Evolutionary conservation across 2,113 vertebrate species (phyloP).

Genomic region (Pogona vitticeps): DNA sequence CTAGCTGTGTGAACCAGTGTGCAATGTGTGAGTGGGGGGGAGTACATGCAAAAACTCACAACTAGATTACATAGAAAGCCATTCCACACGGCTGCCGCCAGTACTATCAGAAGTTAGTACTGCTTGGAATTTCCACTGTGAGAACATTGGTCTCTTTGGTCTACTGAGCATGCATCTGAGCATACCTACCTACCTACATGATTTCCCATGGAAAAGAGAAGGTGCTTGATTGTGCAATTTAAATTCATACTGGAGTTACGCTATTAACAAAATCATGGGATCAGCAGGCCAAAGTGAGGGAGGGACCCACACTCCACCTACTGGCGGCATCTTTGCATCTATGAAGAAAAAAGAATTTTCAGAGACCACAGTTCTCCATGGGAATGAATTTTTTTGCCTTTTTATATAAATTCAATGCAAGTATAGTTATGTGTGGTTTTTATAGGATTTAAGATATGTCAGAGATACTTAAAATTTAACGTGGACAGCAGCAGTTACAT

Average conservation of each 20-base stretch:
- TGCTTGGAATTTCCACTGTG: neutral
- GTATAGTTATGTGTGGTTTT: neutral
- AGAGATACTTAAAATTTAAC: neutral
- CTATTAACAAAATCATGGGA: neutral
- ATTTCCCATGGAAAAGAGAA: neutral
- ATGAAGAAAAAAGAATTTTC: neutral
- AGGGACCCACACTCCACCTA: neutral
- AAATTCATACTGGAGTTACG: neutral
- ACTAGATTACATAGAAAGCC: neutral
- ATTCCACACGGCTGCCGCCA: neutral
- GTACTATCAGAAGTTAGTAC: neutral
- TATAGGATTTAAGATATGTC: neutral
- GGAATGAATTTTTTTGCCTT: neutral
- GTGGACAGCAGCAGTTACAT: neutral
- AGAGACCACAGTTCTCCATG: neutral
- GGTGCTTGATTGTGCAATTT: neutral
- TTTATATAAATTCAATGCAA: neutral
- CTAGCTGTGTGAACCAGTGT: neutral
- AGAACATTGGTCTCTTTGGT: neutral
- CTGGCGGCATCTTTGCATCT: neutral
- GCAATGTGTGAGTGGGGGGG: no score
- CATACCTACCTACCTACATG: neutral
- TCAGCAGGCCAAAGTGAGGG: neutral
- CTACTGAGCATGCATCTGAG: neutral
- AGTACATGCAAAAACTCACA: neutral